Conservation (phyloP, 2,888 invertebrate species). For the Drosophila ustulata region DNA sequence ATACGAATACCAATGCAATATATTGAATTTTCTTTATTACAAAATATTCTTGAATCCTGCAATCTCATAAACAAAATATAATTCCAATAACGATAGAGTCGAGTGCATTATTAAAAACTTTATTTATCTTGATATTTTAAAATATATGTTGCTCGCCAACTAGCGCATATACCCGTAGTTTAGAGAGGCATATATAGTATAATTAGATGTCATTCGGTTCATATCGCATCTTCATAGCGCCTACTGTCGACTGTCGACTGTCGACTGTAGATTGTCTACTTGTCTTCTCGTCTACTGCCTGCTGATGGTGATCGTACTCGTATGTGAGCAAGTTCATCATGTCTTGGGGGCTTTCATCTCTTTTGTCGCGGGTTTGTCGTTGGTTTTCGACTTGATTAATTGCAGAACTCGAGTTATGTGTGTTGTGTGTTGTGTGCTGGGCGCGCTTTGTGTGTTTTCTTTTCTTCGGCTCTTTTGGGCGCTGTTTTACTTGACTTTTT, state of each 20-base stretch:
- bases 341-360: slow-evolving; percentile 45
- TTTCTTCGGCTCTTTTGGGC: slow-evolving; percentile 25
- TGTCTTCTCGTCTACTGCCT: no score
- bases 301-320: slow-evolving; percentile 11
- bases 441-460: slow-evolving; percentile 27
- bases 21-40: no score
- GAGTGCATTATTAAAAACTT: no score
- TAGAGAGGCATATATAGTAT: slow-evolving; percentile 24
- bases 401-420: slow-evolving; percentile 39
- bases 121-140: no score
- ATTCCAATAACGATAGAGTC: no score
- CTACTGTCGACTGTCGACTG: slow-evolving; percentile 29
- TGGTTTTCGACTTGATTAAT: slow-evolving; percentile 68
- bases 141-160: neutral
- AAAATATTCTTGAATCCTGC: no score
- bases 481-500: slow-evolving; percentile 5
- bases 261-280: slow-evolving; percentile 6
- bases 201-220: slow-evolving; percentile 42
- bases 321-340: slow-evolving; percentile 15
- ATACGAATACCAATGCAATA: neutral
- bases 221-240: slow-evolving; percentile 46
- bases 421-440: slow-evolving; percentile 8
- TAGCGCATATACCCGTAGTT: neutral
- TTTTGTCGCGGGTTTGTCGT: slow-evolving; percentile 63
- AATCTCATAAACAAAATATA: no score